Percentiles rank a stretch among this genome's conserved stretches.
phyloP scores from a whole-genome alignment of 2,888 invertebrate genomes.

The Epinotia demarniana region DNA sequence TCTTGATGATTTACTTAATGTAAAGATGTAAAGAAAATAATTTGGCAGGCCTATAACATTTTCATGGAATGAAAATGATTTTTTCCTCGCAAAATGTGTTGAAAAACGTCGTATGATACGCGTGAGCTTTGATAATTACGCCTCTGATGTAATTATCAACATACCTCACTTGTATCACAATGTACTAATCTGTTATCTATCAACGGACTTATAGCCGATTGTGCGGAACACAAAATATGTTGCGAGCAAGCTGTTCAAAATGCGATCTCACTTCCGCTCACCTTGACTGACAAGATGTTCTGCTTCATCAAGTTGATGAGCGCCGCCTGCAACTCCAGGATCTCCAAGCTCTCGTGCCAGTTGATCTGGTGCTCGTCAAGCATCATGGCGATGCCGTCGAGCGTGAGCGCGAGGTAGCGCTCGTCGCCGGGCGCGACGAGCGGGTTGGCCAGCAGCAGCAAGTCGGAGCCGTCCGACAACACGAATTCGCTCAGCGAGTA shows the following conservation, averaged over 20 bases:
- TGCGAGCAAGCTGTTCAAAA: background rate
- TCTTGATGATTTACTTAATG: too few relatives aligned
- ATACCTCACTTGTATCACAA: too few relatives aligned
- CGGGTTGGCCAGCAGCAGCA: slow-evolving; percentile 52
- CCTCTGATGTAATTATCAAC: too few relatives aligned
- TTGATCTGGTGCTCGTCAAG: slow-evolving; percentile 58
- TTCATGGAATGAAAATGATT: too few relatives aligned
- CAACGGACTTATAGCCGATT: background rate
- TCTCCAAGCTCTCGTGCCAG: slow-evolving; percentile 61
- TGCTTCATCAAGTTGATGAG: slow-evolving; percentile 57
- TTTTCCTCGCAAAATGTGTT: too few relatives aligned
- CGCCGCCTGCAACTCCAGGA: slow-evolving; percentile 56
- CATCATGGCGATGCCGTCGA: slow-evolving; percentile 57
- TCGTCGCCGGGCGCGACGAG: slow-evolving; percentile 53
- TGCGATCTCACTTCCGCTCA: slow-evolving; percentile 42
- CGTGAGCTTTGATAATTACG: too few relatives aligned
- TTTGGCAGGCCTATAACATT: too few relatives aligned
- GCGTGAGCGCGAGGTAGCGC: slow-evolving; percentile 51
- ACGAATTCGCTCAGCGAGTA: slow-evolving; percentile 56
- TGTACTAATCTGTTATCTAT: too few relatives aligned
- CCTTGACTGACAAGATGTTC: slow-evolving; percentile 54
- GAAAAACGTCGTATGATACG: too few relatives aligned
- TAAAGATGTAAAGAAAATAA: too few relatives aligned
- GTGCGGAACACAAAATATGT: background rate
- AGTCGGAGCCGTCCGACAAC: slow-evolving; percentile 52